phyloP scores from a whole-genome alignment of 2,797 vertebrate genomes.

The Hypotaenidia philippensis region DNA sequence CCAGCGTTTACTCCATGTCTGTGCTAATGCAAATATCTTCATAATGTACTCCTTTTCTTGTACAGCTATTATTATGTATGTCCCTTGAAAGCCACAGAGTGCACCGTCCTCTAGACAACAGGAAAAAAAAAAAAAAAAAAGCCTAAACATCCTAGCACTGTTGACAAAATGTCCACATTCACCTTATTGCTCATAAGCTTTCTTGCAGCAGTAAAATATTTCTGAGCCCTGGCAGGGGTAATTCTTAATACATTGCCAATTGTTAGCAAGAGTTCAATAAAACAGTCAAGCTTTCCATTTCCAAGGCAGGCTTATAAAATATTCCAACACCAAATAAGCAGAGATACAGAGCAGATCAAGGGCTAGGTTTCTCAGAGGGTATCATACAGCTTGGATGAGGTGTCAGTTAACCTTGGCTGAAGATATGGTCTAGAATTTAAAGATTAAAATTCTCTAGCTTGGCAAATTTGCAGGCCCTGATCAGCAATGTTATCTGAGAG shows the following conservation, averaged over 20 bases:
- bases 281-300: slow-evolving; percentile 30
- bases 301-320: slow-evolving; percentile 11
- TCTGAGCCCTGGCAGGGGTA: neutral
- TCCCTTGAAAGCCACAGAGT: neutral
- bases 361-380: neutral
- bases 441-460: neutral
- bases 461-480: neutral
- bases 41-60: neutral
- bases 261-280: slow-evolving; percentile 20
- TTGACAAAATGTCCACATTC: neutral
- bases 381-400: neutral
- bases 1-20: neutral
- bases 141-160: neutral
- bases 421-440: neutral
- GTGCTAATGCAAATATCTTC: neutral
- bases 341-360: neutral
- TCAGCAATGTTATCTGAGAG: neutral
- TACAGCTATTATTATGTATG: neutral
- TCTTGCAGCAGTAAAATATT: slow-evolving; percentile 4
- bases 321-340: neutral
- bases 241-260: slow-evolving; percentile 8
- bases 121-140: neutral
- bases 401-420: neutral
- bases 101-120: neutral
- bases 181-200: neutral